Percentiles rank a stretch among this genome's conserved stretches.
Conservation (phyloP, 2,797 vertebrate species). For the Cuniculus paca region DNA sequence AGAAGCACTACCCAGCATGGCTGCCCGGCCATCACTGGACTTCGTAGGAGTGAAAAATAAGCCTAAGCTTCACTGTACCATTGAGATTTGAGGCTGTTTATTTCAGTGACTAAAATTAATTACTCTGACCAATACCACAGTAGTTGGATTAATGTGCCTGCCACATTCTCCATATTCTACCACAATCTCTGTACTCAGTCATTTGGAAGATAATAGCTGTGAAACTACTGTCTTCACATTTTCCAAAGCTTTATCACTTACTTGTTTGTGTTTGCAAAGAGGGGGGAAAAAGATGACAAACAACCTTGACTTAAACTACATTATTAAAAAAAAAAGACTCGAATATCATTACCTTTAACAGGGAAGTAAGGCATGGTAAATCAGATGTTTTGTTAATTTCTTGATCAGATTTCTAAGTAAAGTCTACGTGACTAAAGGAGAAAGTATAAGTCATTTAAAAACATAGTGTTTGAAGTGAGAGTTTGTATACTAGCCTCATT, state of each 20-base stretch:
- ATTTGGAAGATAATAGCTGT: conserved; percentile 17
- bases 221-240: conserved; percentile 14
- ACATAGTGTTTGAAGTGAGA: neutral
- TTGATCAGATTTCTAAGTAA: conserved; percentile 48
- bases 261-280: conserved; percentile 8
- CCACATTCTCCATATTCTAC: neutral
- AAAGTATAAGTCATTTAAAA: conserved; percentile 14
- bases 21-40: neutral
- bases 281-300: neutral
- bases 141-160: neutral
- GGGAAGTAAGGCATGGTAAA: neutral
- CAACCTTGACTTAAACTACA: neutral
- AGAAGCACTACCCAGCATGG: neutral
- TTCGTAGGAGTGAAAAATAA: neutral
- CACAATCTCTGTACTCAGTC: neutral
- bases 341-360: neutral
- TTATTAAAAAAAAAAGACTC: conserved; percentile 11
- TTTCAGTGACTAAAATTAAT: neutral
- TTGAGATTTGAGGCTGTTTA: neutral
- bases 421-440: neutral
- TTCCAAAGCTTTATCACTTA: conserved; percentile 42
- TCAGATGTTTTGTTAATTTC: conserved; percentile 11
- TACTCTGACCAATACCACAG: neutral
- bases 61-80: neutral
- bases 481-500: neutral